These are phyloP conservation scores for Danaus chrysippus DNA, from an alignment of 2,888 invertebrate species.

Conservation along the genomic window DNA sequence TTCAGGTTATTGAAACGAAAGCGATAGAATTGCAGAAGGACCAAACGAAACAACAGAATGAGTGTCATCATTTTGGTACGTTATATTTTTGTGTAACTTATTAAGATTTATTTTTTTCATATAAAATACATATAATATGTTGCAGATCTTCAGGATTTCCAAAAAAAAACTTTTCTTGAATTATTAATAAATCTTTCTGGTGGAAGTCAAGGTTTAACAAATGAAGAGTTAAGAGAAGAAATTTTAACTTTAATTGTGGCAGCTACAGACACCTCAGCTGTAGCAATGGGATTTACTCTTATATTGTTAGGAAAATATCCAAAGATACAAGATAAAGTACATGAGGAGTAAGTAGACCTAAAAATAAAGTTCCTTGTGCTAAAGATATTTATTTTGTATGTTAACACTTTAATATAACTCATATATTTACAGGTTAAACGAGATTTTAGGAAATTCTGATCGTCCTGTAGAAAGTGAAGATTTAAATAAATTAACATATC, in stretches of 20 bases:
- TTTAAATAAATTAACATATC: conserved; percentile 51
- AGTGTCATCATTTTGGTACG: conserved; percentile 40
- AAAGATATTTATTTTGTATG: neutral
- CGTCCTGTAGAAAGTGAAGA: conserved; percentile 60
- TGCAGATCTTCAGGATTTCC: conserved; percentile 53
- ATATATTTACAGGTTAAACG: conserved; percentile 46
- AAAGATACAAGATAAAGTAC: conserved; percentile 65
- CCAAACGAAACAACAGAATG: conserved; percentile 43
- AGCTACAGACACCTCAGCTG: conserved; percentile 75
- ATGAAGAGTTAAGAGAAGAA: conserved; percentile 78
- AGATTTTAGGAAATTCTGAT: conserved; percentile 58
- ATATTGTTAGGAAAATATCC: conserved; percentile 68
- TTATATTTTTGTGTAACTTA: neutral
- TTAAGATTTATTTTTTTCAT: conserved; percentile 12
- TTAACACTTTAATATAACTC: neutral
- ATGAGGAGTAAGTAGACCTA: conserved; percentile 57
- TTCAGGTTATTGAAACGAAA: conserved; percentile 55
- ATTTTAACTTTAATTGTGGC: conserved; percentile 77
- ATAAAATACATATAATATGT: conserved; percentile 13
- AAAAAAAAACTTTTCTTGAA: conserved; percentile 75
- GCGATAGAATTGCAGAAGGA: conserved; percentile 47
- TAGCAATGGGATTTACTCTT: conserved; percentile 62
- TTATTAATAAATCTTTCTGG: conserved; percentile 72
- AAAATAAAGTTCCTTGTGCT: neutral
- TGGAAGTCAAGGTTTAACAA: conserved; percentile 68